Conservation (phyloP, 2,113 vertebrate genomes). For the Struthidea cinerea region DNA sequence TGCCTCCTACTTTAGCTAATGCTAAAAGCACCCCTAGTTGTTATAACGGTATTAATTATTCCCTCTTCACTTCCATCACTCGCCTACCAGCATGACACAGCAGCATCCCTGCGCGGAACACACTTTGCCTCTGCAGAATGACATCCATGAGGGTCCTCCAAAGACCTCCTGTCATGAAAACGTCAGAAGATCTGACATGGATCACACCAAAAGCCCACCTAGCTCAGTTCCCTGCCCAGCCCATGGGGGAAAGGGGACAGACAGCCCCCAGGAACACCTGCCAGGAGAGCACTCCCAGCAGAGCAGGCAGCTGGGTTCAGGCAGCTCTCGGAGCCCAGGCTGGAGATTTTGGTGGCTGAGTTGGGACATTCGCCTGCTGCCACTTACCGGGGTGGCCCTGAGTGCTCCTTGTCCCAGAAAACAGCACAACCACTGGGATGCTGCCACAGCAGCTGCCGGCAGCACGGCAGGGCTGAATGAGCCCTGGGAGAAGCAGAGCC, state of each 20-base stretch:
- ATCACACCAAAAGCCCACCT: background rate
- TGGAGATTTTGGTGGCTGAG: background rate
- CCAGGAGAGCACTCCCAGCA: background rate
- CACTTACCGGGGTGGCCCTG: background rate
- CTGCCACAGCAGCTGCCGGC: background rate
- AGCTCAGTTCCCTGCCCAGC: background rate
- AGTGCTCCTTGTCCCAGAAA: background rate
- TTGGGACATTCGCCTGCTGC: background rate
- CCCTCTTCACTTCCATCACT: background rate
- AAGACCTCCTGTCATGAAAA: background rate
- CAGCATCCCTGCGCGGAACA: background rate
- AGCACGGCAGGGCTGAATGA: background rate
- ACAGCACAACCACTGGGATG: fast-evolving
- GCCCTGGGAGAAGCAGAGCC: background rate
- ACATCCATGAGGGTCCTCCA: background rate
- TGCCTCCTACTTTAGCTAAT: background rate
- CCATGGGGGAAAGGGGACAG: background rate
- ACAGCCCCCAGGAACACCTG: fast-evolving
- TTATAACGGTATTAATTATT: background rate
- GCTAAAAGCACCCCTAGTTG: background rate
- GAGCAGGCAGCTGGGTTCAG: background rate
- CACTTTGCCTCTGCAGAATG: background rate
- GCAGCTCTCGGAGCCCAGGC: background rate
- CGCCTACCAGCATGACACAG: background rate
- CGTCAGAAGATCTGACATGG: background rate